These are phyloP conservation scores for Pseudorhombus dupliciocellatus DNA, from an alignment of 2,113 vertebrate genomes.

Conservation along the genomic window DNA sequence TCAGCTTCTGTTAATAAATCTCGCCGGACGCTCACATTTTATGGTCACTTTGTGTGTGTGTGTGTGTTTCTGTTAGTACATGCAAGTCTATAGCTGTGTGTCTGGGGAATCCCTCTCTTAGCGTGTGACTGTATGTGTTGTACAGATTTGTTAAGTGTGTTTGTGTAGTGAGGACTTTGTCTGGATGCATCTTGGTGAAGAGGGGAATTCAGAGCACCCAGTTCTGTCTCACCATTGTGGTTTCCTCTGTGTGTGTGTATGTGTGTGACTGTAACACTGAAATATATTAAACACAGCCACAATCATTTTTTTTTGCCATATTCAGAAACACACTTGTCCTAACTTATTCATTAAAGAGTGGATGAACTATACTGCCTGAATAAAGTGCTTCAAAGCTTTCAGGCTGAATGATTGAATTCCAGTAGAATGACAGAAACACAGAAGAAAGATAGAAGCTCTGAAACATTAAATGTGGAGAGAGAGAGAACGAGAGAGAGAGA, in stretches of 20 bases:
- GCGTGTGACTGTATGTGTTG: background rate
- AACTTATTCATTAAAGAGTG: too few relatives aligned
- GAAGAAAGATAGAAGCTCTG: too few relatives aligned
- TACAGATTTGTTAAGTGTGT: background rate
- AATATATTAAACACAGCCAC: too few relatives aligned
- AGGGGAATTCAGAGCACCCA: conserved; percentile 36
- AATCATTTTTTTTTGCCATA: too few relatives aligned
- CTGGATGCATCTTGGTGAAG: conserved; percentile 12
- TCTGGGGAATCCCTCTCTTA: conserved; percentile 59
- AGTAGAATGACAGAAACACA: too few relatives aligned
- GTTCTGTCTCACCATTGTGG: conserved; percentile 7
- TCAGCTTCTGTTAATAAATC: conserved; percentile 61
- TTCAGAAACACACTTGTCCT: too few relatives aligned
- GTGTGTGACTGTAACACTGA: background rate
- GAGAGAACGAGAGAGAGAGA: too few relatives aligned
- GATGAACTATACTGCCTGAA: too few relatives aligned
- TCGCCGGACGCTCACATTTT: conserved; percentile 24
- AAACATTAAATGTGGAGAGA: too few relatives aligned
- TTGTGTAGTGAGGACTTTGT: conserved; percentile 45
- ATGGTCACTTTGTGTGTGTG: conserved; percentile 31
- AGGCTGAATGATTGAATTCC: background rate
- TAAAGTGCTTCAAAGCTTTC: background rate
- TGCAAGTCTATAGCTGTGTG: conserved; percentile 6
- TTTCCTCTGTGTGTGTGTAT: conserved; percentile 27
- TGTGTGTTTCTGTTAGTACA: background rate